phyloP scores from a whole-genome alignment of 2,113 vertebrate genomes.

The Spheniscus mendiculus region DNA sequence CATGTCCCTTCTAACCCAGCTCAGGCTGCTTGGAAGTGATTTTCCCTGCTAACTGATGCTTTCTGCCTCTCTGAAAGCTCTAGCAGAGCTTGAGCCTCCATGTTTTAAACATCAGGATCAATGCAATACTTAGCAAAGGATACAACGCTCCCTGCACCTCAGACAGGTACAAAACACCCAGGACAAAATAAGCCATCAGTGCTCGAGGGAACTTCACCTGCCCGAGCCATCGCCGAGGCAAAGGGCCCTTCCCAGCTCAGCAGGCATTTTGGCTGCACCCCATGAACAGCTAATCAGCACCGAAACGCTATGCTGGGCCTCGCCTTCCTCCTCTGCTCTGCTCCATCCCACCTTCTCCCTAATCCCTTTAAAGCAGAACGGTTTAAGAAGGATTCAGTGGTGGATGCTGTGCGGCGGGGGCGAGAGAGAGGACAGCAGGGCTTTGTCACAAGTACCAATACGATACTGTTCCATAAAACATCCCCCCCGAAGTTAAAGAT shows the following conservation, averaged over 20 bases:
- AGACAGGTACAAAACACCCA: not conserved
- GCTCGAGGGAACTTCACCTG: not conserved
- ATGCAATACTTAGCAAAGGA: not conserved
- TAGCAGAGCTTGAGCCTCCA: not conserved
- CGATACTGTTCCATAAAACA: not conserved
- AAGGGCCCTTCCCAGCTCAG: too few relatives aligned
- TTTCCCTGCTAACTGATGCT: not conserved
- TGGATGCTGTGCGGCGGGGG: not conserved
- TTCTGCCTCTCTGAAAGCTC: not conserved
- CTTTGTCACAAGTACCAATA: not conserved
- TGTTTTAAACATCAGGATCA: not conserved
- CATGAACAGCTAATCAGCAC: not conserved
- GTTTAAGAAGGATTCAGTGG: not conserved
- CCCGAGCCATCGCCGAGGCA: accelerated
- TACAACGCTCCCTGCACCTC: not conserved
- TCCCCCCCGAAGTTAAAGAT: not conserved
- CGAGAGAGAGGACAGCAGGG: not conserved
- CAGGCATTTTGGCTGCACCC: not conserved
- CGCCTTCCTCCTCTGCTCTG: not conserved
- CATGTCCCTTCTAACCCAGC: not conserved
- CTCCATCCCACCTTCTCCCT: not conserved
- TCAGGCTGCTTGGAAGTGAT: not conserved
- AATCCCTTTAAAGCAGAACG: not conserved
- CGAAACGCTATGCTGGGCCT: accelerated
- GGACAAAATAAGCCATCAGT: not conserved